A percentile compares a stretch with the other conserved stretches of the same genome.
These are phyloP conservation scores for Nephotettix cincticeps DNA, from an alignment of 1,140 invertebrate genomes.

Conservation along the genomic window DNA sequence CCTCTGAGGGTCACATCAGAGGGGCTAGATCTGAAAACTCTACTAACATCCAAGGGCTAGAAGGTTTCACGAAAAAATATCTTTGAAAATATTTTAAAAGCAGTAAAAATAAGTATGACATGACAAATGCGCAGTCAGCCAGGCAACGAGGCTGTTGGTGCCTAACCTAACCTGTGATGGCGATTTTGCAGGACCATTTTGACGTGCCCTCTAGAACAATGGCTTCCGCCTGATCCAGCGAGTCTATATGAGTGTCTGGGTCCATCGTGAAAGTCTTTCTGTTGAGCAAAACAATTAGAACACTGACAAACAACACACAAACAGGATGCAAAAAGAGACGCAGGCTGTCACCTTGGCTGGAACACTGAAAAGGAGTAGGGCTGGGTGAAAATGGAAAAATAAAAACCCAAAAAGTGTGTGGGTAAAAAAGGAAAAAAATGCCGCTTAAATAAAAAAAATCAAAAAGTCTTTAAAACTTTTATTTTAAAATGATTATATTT, in stretches of 20 bases:
- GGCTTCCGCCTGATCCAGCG: slow-evolving; percentile 95
- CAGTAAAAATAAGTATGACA: too few species aligned
- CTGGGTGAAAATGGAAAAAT: too few species aligned
- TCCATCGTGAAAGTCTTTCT: slow-evolving; percentile 97
- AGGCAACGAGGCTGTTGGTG: not conserved
- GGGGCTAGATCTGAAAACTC: too few species aligned
- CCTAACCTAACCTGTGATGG: slow-evolving; percentile 82
- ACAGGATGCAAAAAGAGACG: slow-evolving; percentile 7
- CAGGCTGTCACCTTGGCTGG: not conserved
- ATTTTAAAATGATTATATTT: too few species aligned
- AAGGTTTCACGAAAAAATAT: too few species aligned
- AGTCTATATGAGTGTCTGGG: slow-evolving; percentile 98
- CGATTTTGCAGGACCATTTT: slow-evolving; percentile 99
- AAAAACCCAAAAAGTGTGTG: too few species aligned
- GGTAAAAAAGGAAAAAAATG: not conserved
- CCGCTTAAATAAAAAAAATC: too few species aligned
- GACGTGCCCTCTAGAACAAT: slow-evolving; percentile 98
- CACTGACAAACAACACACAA: slow-evolving; percentile 31
- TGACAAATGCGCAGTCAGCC: not conserved
- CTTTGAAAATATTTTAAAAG: too few species aligned
- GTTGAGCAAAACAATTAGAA: slow-evolving; percentile 44
- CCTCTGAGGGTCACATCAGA: too few species aligned
- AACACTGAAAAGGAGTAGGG: not conserved
- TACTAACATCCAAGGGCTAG: too few species aligned
- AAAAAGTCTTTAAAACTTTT: too few species aligned